Base-by-base conservation (phyloP, 1,140 invertebrate genomes). In the Augochlora pura region DNA sequence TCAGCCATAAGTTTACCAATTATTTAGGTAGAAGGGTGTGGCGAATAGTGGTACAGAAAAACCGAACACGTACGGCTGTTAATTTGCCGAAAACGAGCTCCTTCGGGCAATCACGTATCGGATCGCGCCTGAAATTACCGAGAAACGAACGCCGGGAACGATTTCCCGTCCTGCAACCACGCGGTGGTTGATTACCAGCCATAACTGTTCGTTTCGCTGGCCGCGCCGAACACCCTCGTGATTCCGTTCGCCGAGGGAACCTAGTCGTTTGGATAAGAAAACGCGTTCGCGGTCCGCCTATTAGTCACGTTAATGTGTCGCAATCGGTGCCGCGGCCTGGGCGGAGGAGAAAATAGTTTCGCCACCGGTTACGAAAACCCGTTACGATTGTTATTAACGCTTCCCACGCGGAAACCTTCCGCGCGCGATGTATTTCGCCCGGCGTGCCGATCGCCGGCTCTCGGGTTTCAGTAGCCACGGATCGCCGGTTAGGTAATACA, bases 311-410 rank as follows among this genome's bases (percentile, higher is more conserved):
- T n/a, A 23, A 21, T 57, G 39, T 54, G 71, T 67, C 59, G 52
- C 39, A 63, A 67, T 72, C 42, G 23, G 38, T 52, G 66, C 60
- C 39, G 18, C n/a, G n/a, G n/a, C n/a, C 10, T 32, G 52, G 42
- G 12, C 21, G n/a, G 38, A 71, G 12, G 25, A 52, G 32, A n/a
- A 32, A 16, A 9, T 6, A 10, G 27, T 69, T 68, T 64, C 38
- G 52, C 23, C 63, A 25, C n/a, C 46, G 73, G 1, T 83, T 60
- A 57, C 65, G 18, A 23, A n/a, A 75, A 74, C 14, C 39, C 54
- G 54, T 81, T 68, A 78, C 54, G n/a, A 67, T 84, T 63, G 71
- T 74, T 75, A 57, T 68, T 82, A 60, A 63, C 63, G 49, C 65
- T 68, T 73, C 32, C 66, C 57, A 49, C 57, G 27, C 74, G 27